Conservation (phyloP, 2,113 vertebrate species). For the Neodontobutis hainanensis region DNA sequence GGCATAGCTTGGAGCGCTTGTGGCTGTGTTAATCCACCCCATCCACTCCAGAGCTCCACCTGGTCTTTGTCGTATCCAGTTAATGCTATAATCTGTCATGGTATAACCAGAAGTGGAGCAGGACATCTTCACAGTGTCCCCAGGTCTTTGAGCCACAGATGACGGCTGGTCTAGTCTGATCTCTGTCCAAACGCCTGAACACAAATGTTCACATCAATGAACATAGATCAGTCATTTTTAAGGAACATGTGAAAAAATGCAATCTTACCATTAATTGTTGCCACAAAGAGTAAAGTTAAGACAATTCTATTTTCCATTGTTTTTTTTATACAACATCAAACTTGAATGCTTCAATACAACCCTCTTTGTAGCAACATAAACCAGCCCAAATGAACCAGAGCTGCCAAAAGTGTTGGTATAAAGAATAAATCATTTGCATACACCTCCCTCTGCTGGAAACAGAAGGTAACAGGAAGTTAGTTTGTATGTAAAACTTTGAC, state of each 20-base stretch:
- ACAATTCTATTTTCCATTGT: not conserved
- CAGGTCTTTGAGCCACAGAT: slow-evolving; percentile 24
- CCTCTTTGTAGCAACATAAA: too few species aligned
- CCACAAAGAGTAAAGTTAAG: not conserved
- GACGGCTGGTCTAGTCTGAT: slow-evolving; percentile 17
- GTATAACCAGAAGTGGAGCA: slow-evolving; percentile 8
- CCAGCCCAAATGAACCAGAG: not conserved
- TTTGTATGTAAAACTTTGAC: not conserved
- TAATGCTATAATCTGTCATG: rapidly evolving
- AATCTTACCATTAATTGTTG: not conserved
- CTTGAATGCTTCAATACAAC: not conserved
- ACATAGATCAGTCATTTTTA: not conserved
- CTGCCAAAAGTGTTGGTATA: not conserved
- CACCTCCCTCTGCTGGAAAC: not conserved
- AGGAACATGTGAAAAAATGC: not conserved
- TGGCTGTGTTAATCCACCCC: rapidly evolving
- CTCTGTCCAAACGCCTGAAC: slow-evolving; percentile 22
- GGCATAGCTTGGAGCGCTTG: not conserved
- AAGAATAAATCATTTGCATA: not conserved
- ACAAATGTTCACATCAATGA: not conserved
- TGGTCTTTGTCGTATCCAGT: slow-evolving; percentile 44
- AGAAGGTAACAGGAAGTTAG: not conserved
- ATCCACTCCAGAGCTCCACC: slow-evolving; percentile 56
- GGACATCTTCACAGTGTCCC: slow-evolving; percentile 34
- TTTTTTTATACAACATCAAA: not conserved